Evolutionary conservation across 2,888 invertebrate species (phyloP), one percentile per base, ranked within the genome.

Genomic region (Drosophila histrio): DNA sequence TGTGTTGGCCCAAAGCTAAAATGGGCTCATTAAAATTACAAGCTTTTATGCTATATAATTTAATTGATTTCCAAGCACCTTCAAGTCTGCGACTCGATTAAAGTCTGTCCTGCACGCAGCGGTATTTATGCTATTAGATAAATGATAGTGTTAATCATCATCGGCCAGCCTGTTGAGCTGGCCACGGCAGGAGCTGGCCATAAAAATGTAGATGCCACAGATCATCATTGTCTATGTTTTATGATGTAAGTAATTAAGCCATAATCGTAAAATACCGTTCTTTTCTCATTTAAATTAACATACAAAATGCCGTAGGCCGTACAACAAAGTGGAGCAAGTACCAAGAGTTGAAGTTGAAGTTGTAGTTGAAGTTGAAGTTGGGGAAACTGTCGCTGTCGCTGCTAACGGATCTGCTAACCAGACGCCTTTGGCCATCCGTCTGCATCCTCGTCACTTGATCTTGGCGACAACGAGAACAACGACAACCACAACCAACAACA

Each of bases 251-350:
- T 77, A 87, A 86, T 86, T 87, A 87, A 86, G 86, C 86, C 77
- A 88, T 86, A 88, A 88, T 88, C 89, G 77, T 88, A 76, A 86
- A 88, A 63, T 71, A 62, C 89, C 89, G 89, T 87, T 84, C 34
- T 44, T 74, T 79, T 82, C 77, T 78, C 79, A 85, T 85, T 87
- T 79, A 76, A 87, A 88, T 88, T 82, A 87, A 81, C 82, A 88
- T 80, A 70, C 59, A 60, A 64, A 70, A 54, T 36, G 67, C 79
- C 59, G 44, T 39, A 59, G 71, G 79, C 62, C 19, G 39, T 3
- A 38, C 21, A 30, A 52, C 73, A 54, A 75, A 77, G 49, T 73
- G 62, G 73, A 67, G 66, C 69, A 61, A 22, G 52, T 19, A 30
- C n/a, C 17, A 3, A 26, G 43, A 26, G 22, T 13, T 3, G 38